Evolutionary conservation across 2,113 vertebrate genomes (phyloP), one percentile per base, ranked within the genome.

Genomic region (Zosterops borbonicus): DNA sequence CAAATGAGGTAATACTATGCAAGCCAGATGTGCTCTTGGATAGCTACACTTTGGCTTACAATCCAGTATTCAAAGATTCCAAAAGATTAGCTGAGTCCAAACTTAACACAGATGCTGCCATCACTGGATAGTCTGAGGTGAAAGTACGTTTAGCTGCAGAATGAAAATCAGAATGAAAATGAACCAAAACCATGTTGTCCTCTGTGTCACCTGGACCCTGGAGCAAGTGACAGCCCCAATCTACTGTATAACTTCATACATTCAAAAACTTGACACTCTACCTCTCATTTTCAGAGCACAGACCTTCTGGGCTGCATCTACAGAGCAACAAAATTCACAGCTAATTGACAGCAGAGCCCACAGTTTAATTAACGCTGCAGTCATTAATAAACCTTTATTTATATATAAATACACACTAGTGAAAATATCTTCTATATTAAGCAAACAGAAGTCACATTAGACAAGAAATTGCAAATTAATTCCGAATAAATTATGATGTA

Each of bases 371-470:
- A 92, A 77, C 4, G 0, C 24, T 83, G 19, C 8, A 94, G 33
- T 49, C 67, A 42, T 77, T 69, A 90, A 85, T 87, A 86, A 84
- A 63, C 24, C 58, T 92, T 95, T 77, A 93, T 89, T 96, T 97
- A 75, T 82, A 75, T 9, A 79, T 71, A 93, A 91, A 94, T 74
- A 94, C 22, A 22, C 2, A 4, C 69, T n/a, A 81, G 60, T 39
- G 47, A 60, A 93, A 65, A 76, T 85, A 85, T 71, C 75, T 58
- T 68, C 92, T 81, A 35, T 42, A 82, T 87, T 87, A 96, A 89
- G 91, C 37, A 83, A 96, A 90, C n/a, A 23, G 79, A 96, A 97
- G 91, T 95, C 86, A 89, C 56, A 94, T 93, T 60, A 96, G 46
- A 67, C 78, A 60, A 90, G 84, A 95, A 96, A 97, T 41, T 93